These are phyloP conservation scores for Poecile montanus DNA, from an alignment of 2,797 vertebrate species.

Conservation along the genomic window DNA sequence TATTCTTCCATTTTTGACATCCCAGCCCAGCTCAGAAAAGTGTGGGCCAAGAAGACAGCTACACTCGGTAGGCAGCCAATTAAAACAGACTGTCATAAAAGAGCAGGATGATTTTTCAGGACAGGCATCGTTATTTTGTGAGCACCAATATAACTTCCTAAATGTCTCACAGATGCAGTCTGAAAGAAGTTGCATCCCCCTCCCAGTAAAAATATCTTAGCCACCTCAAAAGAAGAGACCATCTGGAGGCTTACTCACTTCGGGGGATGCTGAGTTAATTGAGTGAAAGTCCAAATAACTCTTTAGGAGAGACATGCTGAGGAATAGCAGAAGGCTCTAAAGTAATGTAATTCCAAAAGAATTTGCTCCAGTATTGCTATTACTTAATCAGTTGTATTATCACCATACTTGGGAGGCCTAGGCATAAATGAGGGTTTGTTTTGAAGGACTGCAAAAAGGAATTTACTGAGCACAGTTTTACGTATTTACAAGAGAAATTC, in stretches of 20 bases:
- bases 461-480: background rate
- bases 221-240: conserved; percentile 51
- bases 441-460: background rate
- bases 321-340: background rate
- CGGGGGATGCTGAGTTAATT: conserved; percentile 24
- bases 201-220: conserved; percentile 57
- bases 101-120: conserved; percentile 59
- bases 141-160: conserved; percentile 60
- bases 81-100: conserved; percentile 51
- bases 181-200: conserved; percentile 44
- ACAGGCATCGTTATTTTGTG: conserved; percentile 37
- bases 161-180: conserved; percentile 67
- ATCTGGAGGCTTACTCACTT: conserved; percentile 64
- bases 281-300: conserved; percentile 54
- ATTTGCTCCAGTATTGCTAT: background rate
- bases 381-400: background rate
- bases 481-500: background rate
- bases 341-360: background rate
- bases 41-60: conserved; percentile 45
- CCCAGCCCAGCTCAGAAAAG: conserved; percentile 25
- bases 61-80: conserved; percentile 36
- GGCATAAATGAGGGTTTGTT: background rate
- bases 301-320: conserved; percentile 1
- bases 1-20: conserved; percentile 49
- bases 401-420: background rate